phyloP scores from a whole-genome alignment of 1,140 invertebrate genomes.

The Drosophila subobscura region DNA sequence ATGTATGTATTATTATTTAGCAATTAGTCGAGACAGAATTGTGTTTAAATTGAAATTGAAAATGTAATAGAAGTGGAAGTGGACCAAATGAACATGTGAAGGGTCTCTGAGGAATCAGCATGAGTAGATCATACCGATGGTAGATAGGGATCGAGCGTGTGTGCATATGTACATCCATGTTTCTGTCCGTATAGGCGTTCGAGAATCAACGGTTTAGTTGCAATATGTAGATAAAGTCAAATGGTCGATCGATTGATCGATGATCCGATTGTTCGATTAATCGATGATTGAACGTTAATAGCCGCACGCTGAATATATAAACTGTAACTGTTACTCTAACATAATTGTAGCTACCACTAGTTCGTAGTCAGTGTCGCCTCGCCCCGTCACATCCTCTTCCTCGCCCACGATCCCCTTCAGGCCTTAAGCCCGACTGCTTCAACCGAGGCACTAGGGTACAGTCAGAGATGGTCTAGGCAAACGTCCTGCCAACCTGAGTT shows the following conservation, averaged over 20 bases:
- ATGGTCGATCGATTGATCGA: conserved; percentile 5
- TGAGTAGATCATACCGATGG: conserved; percentile 14
- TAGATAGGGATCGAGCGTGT: conserved; percentile 9
- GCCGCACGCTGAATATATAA: too few species aligned
- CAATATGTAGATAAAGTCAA: conserved; percentile 74
- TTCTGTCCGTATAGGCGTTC: conserved; percentile 28
- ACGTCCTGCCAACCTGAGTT: background rate
- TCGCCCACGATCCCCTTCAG: background rate
- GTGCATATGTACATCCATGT: conserved; percentile 2
- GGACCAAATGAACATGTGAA: conserved; percentile 4
- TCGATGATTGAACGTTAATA: too few species aligned
- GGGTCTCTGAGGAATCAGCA: conserved; percentile 1
- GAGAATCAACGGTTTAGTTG: conserved; percentile 65
- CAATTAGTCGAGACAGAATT: conserved; percentile 31
- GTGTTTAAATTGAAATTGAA: conserved; percentile 1
- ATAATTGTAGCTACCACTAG: conserved; percentile 25
- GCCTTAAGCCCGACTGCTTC: conserved; percentile 4
- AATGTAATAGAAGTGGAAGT: background rate
- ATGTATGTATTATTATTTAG: conserved; percentile 56
- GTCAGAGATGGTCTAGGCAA: too few species aligned
- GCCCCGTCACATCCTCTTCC: conserved; percentile 5
- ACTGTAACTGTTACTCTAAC: conserved; percentile 1
- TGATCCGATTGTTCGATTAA: background rate
- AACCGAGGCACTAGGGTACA: conserved; percentile 8
- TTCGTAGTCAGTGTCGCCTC: conserved; percentile 46